These are phyloP conservation scores for Brenthis daphne DNA, from an alignment of 2,888 invertebrate genomes.

Conservation along the genomic window DNA sequence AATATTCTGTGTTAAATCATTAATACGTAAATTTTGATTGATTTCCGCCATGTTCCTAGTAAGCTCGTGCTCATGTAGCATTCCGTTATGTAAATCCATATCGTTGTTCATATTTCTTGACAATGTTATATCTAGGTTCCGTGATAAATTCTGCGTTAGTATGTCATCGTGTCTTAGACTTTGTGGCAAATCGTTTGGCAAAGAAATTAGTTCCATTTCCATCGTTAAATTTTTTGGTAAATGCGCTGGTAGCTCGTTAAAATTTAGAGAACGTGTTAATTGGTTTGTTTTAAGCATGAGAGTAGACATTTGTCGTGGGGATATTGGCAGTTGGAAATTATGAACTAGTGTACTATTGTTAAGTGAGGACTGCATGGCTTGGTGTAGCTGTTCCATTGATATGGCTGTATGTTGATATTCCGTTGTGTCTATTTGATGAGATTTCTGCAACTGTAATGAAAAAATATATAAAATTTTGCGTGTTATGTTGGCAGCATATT, in stretches of 20 bases:
- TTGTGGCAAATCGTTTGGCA: conserved; percentile 56
- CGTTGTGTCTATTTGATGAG: conserved; percentile 60
- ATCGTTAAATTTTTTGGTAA: conserved; percentile 53
- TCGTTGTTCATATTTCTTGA: conserved; percentile 48
- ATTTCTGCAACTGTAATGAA: conserved; percentile 63
- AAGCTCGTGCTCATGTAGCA: conserved; percentile 59
- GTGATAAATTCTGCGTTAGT: conserved; percentile 45
- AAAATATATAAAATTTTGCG: neutral
- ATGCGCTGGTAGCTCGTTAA: conserved; percentile 67
- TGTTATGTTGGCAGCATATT: too few species aligned
- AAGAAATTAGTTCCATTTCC: conserved; percentile 59
- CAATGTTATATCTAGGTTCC: conserved; percentile 54
- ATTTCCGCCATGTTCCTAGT: conserved; percentile 44
- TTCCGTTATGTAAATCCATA: conserved; percentile 57
- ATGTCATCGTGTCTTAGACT: conserved; percentile 50
- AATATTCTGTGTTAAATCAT: conserved; percentile 36
- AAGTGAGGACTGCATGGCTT: conserved; percentile 68
- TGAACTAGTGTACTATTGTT: conserved; percentile 59
- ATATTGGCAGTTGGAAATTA: conserved; percentile 69
- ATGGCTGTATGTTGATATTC: conserved; percentile 69
- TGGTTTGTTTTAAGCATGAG: conserved; percentile 72
- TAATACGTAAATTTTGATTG: conserved; percentile 47
- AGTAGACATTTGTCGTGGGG: conserved; percentile 72
- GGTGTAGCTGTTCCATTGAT: conserved; percentile 74
- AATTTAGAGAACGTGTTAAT: conserved; percentile 58